These are phyloP conservation scores for Tetramorium parvispinum DNA, from an alignment of 1,140 invertebrate genomes.

Conservation along the genomic window DNA sequence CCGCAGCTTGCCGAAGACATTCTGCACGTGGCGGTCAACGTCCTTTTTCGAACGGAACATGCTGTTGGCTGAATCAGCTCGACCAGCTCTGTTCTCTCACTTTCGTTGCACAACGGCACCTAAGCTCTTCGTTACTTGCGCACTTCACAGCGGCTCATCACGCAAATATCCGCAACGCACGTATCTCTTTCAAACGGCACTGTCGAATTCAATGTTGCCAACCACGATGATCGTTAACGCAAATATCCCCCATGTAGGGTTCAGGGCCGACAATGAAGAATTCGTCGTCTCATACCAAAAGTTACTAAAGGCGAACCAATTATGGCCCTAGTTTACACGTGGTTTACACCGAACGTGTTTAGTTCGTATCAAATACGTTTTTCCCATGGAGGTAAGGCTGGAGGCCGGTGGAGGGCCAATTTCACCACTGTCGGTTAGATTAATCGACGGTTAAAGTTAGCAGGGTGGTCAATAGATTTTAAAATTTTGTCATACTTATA, in stretches of 20 bases:
- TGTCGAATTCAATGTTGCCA: slow-evolving; percentile 42
- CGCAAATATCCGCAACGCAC: slow-evolving; percentile 52
- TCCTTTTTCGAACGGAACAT: slow-evolving; percentile 90
- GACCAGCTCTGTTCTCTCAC: not conserved
- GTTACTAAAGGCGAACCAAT: no score
- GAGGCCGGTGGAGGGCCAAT: no score
- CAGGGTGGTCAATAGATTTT: no score
- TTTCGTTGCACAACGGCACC: slow-evolving; percentile 1
- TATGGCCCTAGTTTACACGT: no score
- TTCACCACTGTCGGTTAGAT: no score
- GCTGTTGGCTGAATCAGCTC: slow-evolving; percentile 46
- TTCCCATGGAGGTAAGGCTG: no score
- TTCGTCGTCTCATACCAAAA: not conserved
- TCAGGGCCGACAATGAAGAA: not conserved
- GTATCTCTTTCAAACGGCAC: slow-evolving; percentile 69
- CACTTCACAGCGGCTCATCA: slow-evolving; percentile 29
- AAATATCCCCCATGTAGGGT: not conserved
- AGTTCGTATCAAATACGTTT: no score
- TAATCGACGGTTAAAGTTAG: no score
- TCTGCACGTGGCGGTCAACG: slow-evolving; percentile 90
- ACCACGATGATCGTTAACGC: not conserved
- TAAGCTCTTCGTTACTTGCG: not conserved
- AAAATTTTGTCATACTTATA: no score
- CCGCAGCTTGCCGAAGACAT: slow-evolving; percentile 88
- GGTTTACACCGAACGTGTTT: no score